These are phyloP conservation scores for Amblyjoppa proteus DNA, from an alignment of 2,888 invertebrate species.

Conservation along the genomic window DNA sequence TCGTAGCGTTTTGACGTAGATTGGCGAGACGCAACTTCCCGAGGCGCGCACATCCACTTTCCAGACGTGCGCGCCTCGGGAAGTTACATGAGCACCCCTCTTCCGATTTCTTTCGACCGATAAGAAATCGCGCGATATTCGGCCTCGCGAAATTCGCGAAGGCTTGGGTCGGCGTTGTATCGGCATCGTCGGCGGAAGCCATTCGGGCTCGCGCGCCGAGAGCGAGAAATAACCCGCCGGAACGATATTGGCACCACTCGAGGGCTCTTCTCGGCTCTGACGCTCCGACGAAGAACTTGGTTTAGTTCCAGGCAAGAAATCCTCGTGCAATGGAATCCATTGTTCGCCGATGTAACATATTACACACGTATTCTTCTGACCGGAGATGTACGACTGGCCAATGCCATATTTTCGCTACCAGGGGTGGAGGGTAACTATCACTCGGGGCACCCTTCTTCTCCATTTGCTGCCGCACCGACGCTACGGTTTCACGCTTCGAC, in stretches of 20 bases:
- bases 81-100: constrained; percentile 10
- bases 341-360: constrained; percentile 67
- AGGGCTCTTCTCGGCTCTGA: constrained; percentile 9
- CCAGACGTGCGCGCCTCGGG: no score
- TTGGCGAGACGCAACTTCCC: constrained; percentile 41
- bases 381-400: constrained; percentile 63
- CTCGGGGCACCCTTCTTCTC: constrained; percentile 41
- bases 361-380: constrained; percentile 66
- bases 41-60: not conserved
- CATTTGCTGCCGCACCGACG: constrained; percentile 28
- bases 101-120: constrained; percentile 43
- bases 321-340: constrained; percentile 69
- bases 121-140: constrained; percentile 61
- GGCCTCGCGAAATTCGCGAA: constrained; percentile 18
- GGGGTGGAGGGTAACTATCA: constrained; percentile 44
- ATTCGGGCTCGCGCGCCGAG: constrained; percentile 39
- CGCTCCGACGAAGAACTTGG: constrained; percentile 59
- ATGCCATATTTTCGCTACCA: constrained; percentile 51
- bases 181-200: constrained; percentile 54
- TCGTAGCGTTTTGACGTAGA: constrained; percentile 57
- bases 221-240: constrained; percentile 59
- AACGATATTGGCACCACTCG: constrained; percentile 67
- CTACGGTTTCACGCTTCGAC: constrained; percentile 50
- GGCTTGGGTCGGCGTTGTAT: constrained; percentile 39
- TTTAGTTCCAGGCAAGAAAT: constrained; percentile 70